Conservation (phyloP, 1,140 invertebrate species). For the Solenopsis invicta region DNA sequence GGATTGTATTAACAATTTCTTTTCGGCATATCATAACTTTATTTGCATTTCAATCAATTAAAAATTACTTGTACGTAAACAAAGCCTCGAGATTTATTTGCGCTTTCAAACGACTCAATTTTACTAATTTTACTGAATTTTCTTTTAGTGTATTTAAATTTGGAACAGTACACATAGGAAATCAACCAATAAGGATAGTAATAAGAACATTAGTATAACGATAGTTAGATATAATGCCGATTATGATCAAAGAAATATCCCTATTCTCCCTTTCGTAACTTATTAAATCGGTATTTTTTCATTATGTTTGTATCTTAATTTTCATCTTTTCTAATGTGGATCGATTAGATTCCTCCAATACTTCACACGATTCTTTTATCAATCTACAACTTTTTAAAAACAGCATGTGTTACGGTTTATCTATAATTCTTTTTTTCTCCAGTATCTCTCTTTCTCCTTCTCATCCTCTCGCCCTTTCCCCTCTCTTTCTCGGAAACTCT, state of each 20-base stretch:
- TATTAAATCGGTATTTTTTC: neutral
- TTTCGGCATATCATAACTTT: conserved; percentile 29
- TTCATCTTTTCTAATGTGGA: conserved; percentile 19
- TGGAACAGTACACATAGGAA: conserved; percentile 17
- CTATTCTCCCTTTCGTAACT: conserved; percentile 14
- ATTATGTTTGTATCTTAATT: neutral
- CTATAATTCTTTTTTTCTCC: neutral
- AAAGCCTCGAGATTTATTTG: conserved; percentile 12
- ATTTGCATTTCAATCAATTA: conserved; percentile 5
- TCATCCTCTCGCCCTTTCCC: no score
- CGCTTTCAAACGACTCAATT: neutral
- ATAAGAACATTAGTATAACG: conserved; percentile 36
- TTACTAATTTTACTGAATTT: neutral
- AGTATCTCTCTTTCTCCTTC: no score
- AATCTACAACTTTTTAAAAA: conserved; percentile 19
- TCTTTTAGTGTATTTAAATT: conserved; percentile 33
- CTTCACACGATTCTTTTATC: conserved; percentile 18
- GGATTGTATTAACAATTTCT: conserved; percentile 26
- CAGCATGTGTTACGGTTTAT: neutral
- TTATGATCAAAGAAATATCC: conserved; percentile 26
- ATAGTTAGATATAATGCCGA: conserved; percentile 34
- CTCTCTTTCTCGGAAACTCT: neutral
- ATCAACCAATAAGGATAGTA: conserved; percentile 53
- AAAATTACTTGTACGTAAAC: neutral
- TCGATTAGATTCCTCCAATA: neutral